Conservation (phyloP, 2,888 invertebrate species). For the Rhingia campestris region DNA sequence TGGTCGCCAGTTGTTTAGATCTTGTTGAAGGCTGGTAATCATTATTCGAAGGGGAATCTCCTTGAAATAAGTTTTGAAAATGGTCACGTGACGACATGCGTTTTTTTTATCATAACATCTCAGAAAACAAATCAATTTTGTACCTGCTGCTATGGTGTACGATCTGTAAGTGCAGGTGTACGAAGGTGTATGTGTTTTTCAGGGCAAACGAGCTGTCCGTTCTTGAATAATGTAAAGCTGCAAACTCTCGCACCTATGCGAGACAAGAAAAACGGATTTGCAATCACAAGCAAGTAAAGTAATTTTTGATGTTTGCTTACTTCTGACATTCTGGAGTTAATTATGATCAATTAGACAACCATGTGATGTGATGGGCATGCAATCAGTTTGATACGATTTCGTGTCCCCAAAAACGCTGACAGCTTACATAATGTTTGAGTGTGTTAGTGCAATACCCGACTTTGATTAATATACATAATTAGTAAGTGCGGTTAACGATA, state of each 20-base stretch:
- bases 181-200: slow-evolving; percentile 36
- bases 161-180: not conserved
- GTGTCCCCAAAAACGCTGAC: not conserved
- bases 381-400: slow-evolving; percentile 14
- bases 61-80: slow-evolving; percentile 17
- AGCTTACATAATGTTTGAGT: slow-evolving; percentile 31
- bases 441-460: slow-evolving; percentile 25
- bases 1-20: not conserved
- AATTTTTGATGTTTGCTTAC: not conserved
- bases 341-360: slow-evolving; percentile 47
- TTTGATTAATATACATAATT: slow-evolving; percentile 5
- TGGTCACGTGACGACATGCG: slow-evolving; percentile 52
- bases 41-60: not conserved
- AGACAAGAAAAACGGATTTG: not conserved
- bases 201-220: slow-evolving; percentile 49
- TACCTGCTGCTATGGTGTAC: slow-evolving; percentile 61
- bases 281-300: slow-evolving; percentile 35
- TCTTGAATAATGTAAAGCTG: slow-evolving; percentile 44
- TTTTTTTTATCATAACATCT: slow-evolving; percentile 59
- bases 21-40: no score
- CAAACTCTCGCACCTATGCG: not conserved
- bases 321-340: slow-evolving; percentile 47
- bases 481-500: slow-evolving; percentile 10
- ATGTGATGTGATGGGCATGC: slow-evolving; percentile 27
- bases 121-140: slow-evolving; percentile 11